phyloP scores from a whole-genome alignment of 1,140 invertebrate species.

The Drosophila navojoa region DNA sequence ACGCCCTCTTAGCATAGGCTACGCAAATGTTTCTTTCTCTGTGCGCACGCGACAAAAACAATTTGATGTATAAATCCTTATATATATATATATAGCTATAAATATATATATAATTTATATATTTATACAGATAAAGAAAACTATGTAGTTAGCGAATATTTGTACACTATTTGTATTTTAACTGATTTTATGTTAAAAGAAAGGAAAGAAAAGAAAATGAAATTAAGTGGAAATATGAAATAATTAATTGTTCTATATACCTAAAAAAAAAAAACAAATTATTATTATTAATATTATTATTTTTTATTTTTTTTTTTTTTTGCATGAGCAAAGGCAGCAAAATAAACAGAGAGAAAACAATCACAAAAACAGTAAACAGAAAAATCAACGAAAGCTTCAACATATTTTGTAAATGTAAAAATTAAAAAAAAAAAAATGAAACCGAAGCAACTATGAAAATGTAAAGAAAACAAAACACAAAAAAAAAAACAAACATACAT shows the following conservation, averaged over 20 bases:
- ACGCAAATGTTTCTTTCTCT: conserved; percentile 22
- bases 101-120: conserved; percentile 27
- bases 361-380: conserved; percentile 4
- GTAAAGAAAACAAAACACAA: conserved; percentile 33
- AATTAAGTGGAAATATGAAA: conserved; percentile 2
- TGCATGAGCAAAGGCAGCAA: conserved; percentile 7
- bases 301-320: conserved; percentile 4
- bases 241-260: conserved; percentile 8
- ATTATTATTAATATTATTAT: too few relatives aligned
- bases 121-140: conserved; percentile 29
- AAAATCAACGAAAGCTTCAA: conserved; percentile 50
- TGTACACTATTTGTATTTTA: conserved; percentile 76
- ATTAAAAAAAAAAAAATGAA: conserved; percentile 24
- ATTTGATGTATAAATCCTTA: conserved; percentile 22
- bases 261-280: too few relatives aligned
- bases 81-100: conserved; percentile 27
- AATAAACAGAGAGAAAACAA: conserved; percentile 4
- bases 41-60: conserved; percentile 27
- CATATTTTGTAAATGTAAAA: conserved; percentile 51
- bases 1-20: conserved; percentile 25
- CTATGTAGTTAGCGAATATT: conserved; percentile 73
- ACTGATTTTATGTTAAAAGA: conserved; percentile 23
- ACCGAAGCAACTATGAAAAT: conserved; percentile 38
- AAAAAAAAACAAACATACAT: conserved; percentile 22
- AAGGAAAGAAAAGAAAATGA: neutral